These are phyloP conservation scores for Plusia festucae DNA, from an alignment of 2,888 invertebrate genomes.

Conservation along the genomic window DNA sequence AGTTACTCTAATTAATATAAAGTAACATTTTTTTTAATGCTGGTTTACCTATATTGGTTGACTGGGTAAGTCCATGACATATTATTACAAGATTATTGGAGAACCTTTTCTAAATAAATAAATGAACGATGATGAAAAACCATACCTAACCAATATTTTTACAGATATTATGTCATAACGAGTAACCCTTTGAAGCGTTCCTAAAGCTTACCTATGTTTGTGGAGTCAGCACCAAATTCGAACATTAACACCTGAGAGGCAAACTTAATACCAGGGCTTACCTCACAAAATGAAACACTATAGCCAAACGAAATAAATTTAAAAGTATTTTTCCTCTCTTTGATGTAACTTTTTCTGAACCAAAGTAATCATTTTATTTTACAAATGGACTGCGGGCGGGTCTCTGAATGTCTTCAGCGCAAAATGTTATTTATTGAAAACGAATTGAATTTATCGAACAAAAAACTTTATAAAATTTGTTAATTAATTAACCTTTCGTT, in stretches of 20 bases:
- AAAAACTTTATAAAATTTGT: neutral
- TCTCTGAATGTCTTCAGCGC: neutral
- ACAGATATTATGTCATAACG: slow-evolving; percentile 25
- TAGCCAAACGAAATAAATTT: slow-evolving; percentile 3
- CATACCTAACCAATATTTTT: neutral
- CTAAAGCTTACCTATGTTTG: slow-evolving; percentile 3
- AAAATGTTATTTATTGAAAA: slow-evolving; percentile 3
- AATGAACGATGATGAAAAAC: too few species aligned
- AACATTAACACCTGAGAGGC: neutral
- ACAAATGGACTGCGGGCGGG: neutral
- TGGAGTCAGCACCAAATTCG: neutral
- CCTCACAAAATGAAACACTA: neutral
- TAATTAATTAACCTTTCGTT: slow-evolving; percentile 4
- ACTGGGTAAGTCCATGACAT: too few species aligned
- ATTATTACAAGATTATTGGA: too few species aligned
- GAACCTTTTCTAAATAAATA: too few species aligned
- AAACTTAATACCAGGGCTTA: neutral
- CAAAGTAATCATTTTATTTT: slow-evolving; percentile 3
- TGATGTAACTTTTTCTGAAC: neutral
- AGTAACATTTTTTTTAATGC: too few species aligned
- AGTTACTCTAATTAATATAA: too few species aligned
- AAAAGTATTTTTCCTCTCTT: slow-evolving; percentile 2
- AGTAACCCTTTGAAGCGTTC: slow-evolving; percentile 15
- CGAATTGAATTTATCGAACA: slow-evolving; percentile 5
- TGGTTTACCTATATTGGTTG: too few species aligned